Conservation (phyloP, 2,113 vertebrate genomes). For the Isurus oxyrinchus region DNA sequence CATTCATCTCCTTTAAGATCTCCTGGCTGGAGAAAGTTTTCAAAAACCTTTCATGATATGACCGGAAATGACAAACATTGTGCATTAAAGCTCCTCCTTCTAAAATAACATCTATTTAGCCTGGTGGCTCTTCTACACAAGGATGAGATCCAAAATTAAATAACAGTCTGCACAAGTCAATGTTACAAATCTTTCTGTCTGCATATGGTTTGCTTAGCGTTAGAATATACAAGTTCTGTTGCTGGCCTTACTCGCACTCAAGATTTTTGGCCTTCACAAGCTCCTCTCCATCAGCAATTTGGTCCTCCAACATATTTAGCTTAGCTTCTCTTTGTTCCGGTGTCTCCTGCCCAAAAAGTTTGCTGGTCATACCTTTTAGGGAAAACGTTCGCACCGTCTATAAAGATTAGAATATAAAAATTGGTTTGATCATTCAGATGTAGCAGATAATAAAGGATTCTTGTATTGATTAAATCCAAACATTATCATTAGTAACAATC, state of each 20-base stretch:
- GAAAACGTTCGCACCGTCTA: conserved; percentile 88
- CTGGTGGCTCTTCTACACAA: not conserved
- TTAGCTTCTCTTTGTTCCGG: conserved; percentile 86
- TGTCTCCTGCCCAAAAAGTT: conserved; percentile 90
- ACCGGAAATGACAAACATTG: not conserved
- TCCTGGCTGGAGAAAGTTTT: not conserved
- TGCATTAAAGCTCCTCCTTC: not conserved
- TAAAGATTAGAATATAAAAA: conserved; percentile 38
- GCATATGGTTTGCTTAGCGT: not conserved
- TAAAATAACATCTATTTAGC: not conserved
- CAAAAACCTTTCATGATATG: not conserved
- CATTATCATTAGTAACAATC: not conserved
- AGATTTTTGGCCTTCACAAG: conserved; percentile 73
- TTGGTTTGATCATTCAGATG: not conserved
- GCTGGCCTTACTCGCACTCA: conserved; percentile 74
- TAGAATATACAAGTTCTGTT: not conserved
- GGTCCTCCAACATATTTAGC: conserved; percentile 79
- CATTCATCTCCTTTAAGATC: not conserved
- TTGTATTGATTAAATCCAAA: not conserved
- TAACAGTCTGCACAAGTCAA: not conserved
- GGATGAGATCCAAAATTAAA: not conserved
- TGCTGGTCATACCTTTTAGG: conserved; percentile 90
- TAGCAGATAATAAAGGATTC: not conserved
- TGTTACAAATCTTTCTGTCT: not conserved
- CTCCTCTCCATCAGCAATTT: conserved; percentile 81